Evolutionary conservation across 1,140 invertebrate genomes (phyloP).

Genomic region (Eufriesea mexicana): DNA sequence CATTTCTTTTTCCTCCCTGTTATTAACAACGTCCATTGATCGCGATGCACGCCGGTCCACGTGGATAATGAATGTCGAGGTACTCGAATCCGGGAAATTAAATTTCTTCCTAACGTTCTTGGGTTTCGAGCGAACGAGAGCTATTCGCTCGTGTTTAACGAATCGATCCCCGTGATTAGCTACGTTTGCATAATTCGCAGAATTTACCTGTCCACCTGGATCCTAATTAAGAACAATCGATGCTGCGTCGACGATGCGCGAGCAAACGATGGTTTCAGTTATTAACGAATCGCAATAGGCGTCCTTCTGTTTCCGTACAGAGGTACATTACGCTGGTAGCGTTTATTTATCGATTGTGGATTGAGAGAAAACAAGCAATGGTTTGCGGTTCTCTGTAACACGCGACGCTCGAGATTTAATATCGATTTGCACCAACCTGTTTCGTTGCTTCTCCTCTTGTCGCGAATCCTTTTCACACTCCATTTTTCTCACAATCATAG

Average conservation of each 20-base stretch:
- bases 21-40: background rate
- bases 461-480: too few relatives aligned
- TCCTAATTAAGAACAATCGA: slow-evolving; percentile 26
- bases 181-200: slow-evolving; percentile 23
- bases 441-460: too few relatives aligned
- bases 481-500: too few relatives aligned
- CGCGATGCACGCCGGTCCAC: background rate
- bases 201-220: background rate
- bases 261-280: background rate
- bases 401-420: background rate
- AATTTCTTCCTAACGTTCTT: background rate
- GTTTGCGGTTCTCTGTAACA: background rate
- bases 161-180: slow-evolving; percentile 1
- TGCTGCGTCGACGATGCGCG: background rate
- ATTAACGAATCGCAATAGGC: slow-evolving; percentile 9
- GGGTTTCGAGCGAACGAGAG: too few relatives aligned
- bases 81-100: background rate
- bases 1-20: background rate
- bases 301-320: background rate
- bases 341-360: background rate
- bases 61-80: background rate
- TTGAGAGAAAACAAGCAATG: background rate
- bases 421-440: background rate
- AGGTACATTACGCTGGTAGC: background rate
- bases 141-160: too few relatives aligned